These are phyloP conservation scores for Prenolepis imparis DNA, from an alignment of 2,888 invertebrate species.

Conservation along the genomic window DNA sequence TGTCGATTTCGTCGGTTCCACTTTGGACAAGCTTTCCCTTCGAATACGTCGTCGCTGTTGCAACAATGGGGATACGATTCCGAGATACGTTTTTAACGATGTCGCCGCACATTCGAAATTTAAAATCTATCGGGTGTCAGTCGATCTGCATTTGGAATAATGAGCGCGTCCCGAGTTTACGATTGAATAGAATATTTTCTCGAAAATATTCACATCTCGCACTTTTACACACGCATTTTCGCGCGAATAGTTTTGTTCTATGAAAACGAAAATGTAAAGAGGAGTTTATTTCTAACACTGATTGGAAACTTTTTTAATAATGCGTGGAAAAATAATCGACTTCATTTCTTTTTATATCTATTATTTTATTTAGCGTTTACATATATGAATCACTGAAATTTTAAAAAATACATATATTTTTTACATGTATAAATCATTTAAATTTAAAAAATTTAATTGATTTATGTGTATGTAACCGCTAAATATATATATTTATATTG, in stretches of 20 bases:
- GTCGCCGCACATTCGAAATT: slow-evolving; percentile 4
- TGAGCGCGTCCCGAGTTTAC: background rate
- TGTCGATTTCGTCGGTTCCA: slow-evolving; percentile 54
- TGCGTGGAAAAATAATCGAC: background rate
- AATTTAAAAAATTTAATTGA: background rate
- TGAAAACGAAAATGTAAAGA: background rate
- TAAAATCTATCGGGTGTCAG: slow-evolving; percentile 24
- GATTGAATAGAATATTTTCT: slow-evolving; percentile 2
- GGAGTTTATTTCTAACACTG: background rate
- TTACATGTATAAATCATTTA: background rate
- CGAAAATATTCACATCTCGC: slow-evolving; percentile 7
- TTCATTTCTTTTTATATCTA: background rate
- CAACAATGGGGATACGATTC: slow-evolving; percentile 14
- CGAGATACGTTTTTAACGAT: slow-evolving; percentile 27
- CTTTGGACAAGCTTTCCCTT: background rate
- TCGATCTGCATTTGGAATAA: slow-evolving; percentile 15
- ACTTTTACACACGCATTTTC: background rate
- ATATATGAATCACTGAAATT: background rate
- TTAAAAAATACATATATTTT: background rate
- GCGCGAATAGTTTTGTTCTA: background rate
- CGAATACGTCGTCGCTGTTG: background rate
- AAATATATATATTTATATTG: background rate
- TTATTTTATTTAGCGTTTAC: background rate
- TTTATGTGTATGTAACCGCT: no score
- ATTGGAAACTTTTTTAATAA: background rate